Evolutionary conservation across 2,888 invertebrate genomes (phyloP).

Genomic region (Andrena bucephala): DNA sequence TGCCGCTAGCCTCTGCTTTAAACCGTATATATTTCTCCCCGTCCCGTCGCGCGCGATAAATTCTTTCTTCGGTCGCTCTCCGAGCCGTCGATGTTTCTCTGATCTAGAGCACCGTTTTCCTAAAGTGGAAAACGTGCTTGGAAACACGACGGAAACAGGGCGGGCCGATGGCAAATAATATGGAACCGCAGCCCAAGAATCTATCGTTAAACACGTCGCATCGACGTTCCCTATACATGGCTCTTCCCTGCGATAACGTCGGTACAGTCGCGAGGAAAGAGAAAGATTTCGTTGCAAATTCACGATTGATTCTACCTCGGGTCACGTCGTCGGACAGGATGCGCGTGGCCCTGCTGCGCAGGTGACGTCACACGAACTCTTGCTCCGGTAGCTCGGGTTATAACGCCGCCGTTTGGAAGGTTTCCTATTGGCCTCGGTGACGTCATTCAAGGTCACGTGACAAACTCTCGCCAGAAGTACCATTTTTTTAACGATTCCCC

Average conservation of each 20-base stretch:
- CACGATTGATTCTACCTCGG: conserved; percentile 62
- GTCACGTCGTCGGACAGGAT: conserved; percentile 54
- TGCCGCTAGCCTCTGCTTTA: conserved; percentile 72
- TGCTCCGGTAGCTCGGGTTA: conserved; percentile 66
- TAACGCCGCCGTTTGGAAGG: conserved; percentile 68
- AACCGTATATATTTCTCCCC: conserved; percentile 59
- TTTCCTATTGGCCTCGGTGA: conserved; percentile 72
- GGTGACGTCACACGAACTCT: conserved; percentile 70
- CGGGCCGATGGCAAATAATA: neutral
- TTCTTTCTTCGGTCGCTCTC: conserved; percentile 56
- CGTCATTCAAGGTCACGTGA: conserved; percentile 72
- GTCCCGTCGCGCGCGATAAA: conserved; percentile 71
- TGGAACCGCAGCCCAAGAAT: neutral
- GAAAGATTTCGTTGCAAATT: conserved; percentile 42
- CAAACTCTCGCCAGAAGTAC: conserved; percentile 47
- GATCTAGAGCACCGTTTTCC: conserved; percentile 12
- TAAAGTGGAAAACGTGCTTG: neutral
- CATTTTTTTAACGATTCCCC: conserved; percentile 46
- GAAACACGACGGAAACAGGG: neutral
- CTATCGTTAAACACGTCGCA: neutral
- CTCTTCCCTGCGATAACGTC: neutral
- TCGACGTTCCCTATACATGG: neutral
- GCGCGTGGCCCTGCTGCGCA: conserved; percentile 67
- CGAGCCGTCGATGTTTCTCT: conserved; percentile 37
- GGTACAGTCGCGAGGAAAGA: neutral